Evolutionary conservation across 2,888 invertebrate genomes (phyloP), one percentile per base, ranked within the genome.

Genomic region (Cosmia trapezina): DNA sequence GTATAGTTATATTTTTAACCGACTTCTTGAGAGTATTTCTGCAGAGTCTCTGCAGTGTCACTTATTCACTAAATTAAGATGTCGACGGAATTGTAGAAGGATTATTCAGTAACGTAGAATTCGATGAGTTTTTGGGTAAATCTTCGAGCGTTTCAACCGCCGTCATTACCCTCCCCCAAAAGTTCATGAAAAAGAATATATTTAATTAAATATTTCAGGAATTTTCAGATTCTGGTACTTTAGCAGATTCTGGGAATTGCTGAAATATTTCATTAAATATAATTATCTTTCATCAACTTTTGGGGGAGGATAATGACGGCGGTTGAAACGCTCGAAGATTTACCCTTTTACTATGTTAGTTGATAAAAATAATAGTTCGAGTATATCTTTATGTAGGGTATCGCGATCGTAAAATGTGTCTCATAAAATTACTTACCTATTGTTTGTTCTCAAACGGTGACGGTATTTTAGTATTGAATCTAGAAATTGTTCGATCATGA

Each of bases 381-480:
- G 19, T 63, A 4, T 49, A 28, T 75, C 37, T 62, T 49, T 76
- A 53, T 70, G 37, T 70, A 59, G 12, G 43, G 7, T 66, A 59
- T 54, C n/a, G 5, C 53, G 54, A 41, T 17, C 37, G 37, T 67
- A 56, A 37, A 65, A 22, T 54, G 62, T 60, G 11, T 57, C 61
- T 65, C 53, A 49, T 71, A 57, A 71, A 49, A 47, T 78, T 63
- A 63, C 19, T 79, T 68, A 80, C 22, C 45, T 53, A 41, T 47
- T 47, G 28, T 66, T 70, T 64, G 51, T 56, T 62, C 63, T 45
- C 33, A 70, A 80, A 70, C n/a, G 80, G 75, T 83, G 70, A 80
- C 45, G 75, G 80, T 80, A 45, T 70, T 70, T 78, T 41, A 63
- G n/a, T n/a, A 41, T 56, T 37, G n/a, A 69, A 83, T 65, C 49